Base-by-base conservation (phyloP, 1,140 invertebrate species). In the Centruroides sculpturatus region DNA sequence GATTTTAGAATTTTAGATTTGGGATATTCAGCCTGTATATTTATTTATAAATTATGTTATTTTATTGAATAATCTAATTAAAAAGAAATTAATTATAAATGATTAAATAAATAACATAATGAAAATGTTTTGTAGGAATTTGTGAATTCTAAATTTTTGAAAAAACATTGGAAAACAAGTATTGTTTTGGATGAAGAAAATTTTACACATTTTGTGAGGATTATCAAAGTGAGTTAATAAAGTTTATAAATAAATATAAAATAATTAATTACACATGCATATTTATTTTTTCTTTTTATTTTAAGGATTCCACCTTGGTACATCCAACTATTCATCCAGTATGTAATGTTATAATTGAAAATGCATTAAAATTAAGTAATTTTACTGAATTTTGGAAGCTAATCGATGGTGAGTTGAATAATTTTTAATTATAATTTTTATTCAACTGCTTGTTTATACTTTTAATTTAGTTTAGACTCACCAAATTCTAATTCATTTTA, bases 201-300 rank as follows among this genome's bases (percentile, higher is more conserved):
- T 66, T 72, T 83, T 48, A 64, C 71, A 49, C 66, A 74, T 54
- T 72, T 84, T 47, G 73, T 75, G 65, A 77, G 77, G 66, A 75
- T 83, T 62, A 67, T 85, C 62, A 76, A 80, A 73, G 83, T 84
- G 77, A 74, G 74, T 11, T 53, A n/a, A 13, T 12, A 53, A n/a
- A 55, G 4, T 56, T 34, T 12, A 57, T 60, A 23, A 23, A 46
- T 3, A 41, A 6, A 2, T 41, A 41, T 41, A 41, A 41, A 41
- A 41, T 41, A 47, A 54, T n/a, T 5, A 49, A 55, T 10, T 50
- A 47, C 52, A 41, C 59, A 41, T 23, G 23, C 23, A 23, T 23
- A 23, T 23, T 23, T 23, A 23, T 23, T 23, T 23, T 23, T 23
- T 23, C 23, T 23, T 9, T 41, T 50, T 60, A 61, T 23, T 47